phyloP scores from a whole-genome alignment of 2,113 vertebrate species.

The Elephantulus edwardii region DNA sequence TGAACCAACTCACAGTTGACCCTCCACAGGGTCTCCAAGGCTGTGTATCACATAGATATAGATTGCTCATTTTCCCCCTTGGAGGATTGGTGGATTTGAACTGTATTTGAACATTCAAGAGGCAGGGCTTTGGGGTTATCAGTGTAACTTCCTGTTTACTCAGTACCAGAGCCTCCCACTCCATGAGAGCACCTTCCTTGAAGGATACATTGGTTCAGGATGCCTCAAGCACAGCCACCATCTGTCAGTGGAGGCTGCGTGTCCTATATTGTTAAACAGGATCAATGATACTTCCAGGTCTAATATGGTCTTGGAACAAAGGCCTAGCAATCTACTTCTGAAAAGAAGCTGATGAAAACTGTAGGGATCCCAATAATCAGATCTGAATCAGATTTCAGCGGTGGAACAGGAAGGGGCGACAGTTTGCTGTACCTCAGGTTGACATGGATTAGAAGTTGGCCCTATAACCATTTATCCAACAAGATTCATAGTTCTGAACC shows the following conservation, averaged over 20 bases:
- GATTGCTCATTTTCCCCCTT: too few species aligned
- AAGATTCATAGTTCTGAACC: background rate
- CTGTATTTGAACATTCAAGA: too few species aligned
- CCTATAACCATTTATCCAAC: background rate
- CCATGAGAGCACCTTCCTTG: too few species aligned
- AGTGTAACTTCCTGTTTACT: too few species aligned
- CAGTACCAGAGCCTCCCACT: too few species aligned
- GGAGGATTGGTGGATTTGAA: too few species aligned
- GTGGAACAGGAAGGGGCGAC: background rate
- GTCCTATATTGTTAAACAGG: background rate
- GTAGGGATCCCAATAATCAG: background rate
- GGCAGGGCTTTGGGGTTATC: too few species aligned
- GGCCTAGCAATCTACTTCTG: background rate
- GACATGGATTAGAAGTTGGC: background rate
- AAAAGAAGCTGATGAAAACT: background rate
- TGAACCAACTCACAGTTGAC: too few species aligned
- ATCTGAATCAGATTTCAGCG: background rate
- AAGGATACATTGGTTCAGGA: too few species aligned
- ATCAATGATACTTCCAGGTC: background rate
- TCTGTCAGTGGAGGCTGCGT: background rate
- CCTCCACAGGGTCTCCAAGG: too few species aligned
- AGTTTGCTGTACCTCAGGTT: background rate
- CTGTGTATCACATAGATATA: too few species aligned
- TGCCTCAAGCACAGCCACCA: too few species aligned
- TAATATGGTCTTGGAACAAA: background rate